phyloP scores from a whole-genome alignment of 2,113 vertebrate genomes.

The Speoplatyrhinus poulsoni region DNA sequence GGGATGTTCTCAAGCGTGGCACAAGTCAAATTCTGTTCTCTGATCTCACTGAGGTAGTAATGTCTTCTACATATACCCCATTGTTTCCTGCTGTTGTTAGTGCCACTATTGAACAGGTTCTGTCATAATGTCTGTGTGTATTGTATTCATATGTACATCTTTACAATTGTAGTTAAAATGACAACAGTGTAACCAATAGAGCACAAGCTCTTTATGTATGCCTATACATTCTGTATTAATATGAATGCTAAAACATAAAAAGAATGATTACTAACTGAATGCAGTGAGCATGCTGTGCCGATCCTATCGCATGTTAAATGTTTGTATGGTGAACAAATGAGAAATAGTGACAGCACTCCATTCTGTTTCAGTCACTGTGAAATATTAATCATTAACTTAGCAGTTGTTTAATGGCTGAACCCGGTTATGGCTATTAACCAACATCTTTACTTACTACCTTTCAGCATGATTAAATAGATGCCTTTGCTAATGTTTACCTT shows the following conservation, averaged over 20 bases:
- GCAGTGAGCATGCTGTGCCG: constrained; percentile 15
- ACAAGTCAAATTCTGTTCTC: constrained; percentile 76
- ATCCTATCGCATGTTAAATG: constrained; percentile 28
- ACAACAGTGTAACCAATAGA: not conserved
- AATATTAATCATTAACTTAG: constrained; percentile 56
- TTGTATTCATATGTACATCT: not conserved
- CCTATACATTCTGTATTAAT: not conserved
- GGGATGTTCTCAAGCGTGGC: constrained; percentile 73
- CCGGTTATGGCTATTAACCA: constrained; percentile 43
- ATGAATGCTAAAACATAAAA: not conserved
- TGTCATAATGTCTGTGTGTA: not conserved
- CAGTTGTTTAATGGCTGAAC: constrained; percentile 47
- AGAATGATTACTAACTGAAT: not conserved
- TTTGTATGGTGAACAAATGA: constrained; percentile 28
- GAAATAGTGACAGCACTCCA: constrained; percentile 14
- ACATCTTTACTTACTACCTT: constrained; percentile 25
- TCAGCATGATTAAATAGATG: constrained; percentile 38
- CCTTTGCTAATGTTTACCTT: constrained; percentile 55
- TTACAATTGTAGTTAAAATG: not conserved
- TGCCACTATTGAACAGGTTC: not conserved
- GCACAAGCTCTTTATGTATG: not conserved
- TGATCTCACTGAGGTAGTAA: constrained; percentile 73
- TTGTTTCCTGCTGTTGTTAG: not conserved
- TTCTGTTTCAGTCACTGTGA: constrained; percentile 36
- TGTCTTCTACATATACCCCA: constrained; percentile 4